Base-by-base conservation (phyloP, 1,140 invertebrate species). In the Choristoneura fumiferana region DNA sequence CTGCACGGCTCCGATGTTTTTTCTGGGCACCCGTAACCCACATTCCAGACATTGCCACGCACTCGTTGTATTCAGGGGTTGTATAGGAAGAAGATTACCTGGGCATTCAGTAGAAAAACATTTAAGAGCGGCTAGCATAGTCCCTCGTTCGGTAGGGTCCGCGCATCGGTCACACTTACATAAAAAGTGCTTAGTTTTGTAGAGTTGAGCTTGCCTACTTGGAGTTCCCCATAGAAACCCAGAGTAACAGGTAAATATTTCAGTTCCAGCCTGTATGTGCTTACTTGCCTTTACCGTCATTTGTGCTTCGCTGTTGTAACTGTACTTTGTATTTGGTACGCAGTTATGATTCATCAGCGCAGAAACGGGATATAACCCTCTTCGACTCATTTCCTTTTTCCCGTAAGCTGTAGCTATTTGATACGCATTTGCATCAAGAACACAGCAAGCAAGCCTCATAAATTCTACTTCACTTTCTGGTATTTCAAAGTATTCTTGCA, bases 321-420 rank as follows among this genome's bases (percentile, higher is more conserved):
- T 87, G 60, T 95, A 93, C 13, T 91, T 91, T 0, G 94, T 94
- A 73, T 96, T 96, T 1, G 95, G 93, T 8, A 91, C 85, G 71
- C 95, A 96, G 33, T 89, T 91, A 71, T 96, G 95, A 81, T 96
- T 95, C 75, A 95, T 91, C 29, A 96, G 82, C 10, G 93, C 92
- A 0, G 93, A 92, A 13, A 95, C 79, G 1, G 95, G 94, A 81
- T 94, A 96, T 3, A 96, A 81, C 1, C 94, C 95, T 61, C 94
- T 90, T 29, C 94, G 79, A 68, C 91, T 91, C 22, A 91, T 88
- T 60, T 91, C 82, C 15, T 88, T 80, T 33, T 85, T 86, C 8
- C 88, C 89, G 45, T 86, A 90, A 0, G 73, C 54, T 18, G 74
- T 74, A 12, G 90, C 80, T 36, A 93, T 92, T 89, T 95, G 94